Conservation (phyloP, 1,140 invertebrate genomes). For the Caenorhabditis latens region DNA sequence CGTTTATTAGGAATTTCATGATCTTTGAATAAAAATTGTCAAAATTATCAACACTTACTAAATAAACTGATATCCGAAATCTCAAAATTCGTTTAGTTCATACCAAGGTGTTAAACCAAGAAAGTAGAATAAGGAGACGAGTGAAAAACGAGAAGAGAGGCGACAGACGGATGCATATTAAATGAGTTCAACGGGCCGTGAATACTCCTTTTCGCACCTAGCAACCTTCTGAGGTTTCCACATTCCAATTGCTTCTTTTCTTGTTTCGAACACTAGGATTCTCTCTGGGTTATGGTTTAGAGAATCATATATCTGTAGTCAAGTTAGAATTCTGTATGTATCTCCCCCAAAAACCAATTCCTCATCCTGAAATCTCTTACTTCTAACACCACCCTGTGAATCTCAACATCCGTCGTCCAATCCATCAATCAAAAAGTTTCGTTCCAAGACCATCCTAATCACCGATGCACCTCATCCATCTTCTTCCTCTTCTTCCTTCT, state of each 20-base stretch:
- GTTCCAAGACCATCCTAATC: not conserved
- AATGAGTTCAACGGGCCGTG: conserved; percentile 48
- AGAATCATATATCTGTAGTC: too few relatives aligned
- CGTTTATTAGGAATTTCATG: too few relatives aligned
- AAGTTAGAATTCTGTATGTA: too few relatives aligned
- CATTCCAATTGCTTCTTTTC: not conserved
- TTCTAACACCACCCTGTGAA: conserved; percentile 11
- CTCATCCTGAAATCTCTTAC: not conserved
- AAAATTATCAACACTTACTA: too few relatives aligned
- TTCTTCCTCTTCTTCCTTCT: not conserved
- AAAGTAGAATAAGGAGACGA: conserved; percentile 1
- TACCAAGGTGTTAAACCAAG: conserved; percentile 23
- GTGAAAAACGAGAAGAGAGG: conserved; percentile 3
- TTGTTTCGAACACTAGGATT: not conserved
- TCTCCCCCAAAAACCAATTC: not conserved
- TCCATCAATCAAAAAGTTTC: conserved; percentile 37
- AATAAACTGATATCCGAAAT: not conserved
- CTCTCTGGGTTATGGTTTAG: not conserved
- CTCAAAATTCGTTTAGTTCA: not conserved
- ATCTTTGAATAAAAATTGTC: too few relatives aligned
- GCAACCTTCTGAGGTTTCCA: conserved; percentile 22
- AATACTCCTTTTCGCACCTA: conserved; percentile 45
- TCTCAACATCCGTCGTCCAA: not conserved
- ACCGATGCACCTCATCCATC: conserved; percentile 38
- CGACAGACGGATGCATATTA: conserved; percentile 53